Base-by-base conservation (phyloP, 2,888 invertebrate species). In the Aphidoletes aphidimyza region DNA sequence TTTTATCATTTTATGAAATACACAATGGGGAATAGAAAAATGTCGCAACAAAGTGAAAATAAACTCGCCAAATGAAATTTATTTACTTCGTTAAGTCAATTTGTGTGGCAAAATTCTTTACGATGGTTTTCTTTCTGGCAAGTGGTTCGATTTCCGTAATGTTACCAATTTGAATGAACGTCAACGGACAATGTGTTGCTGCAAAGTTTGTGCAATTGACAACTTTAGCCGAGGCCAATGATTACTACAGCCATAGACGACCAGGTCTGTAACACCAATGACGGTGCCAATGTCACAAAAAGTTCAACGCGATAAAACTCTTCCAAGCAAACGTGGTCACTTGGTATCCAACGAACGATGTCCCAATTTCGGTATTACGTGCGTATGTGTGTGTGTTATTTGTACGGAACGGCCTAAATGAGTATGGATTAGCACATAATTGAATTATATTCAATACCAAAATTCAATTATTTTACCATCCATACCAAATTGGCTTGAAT, bases 381-480 rank as follows among this genome's bases (percentile, higher is more conserved):
- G n/a, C n/a, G n/a, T n/a, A n/a, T n/a, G n/a, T n/a, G n/a, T n/a
- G n/a, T n/a, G n/a, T n/a, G n/a, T n/a, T n/a, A n/a, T n/a, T n/a
- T n/a, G n/a, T n/a, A n/a, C n/a, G n/a, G n/a, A n/a, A n/a, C n/a
- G n/a, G n/a, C n/a, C n/a, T 54, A 54, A 54, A 54, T 54, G 22
- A 54, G 2, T 54, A 14, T 54, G 54, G 54, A 54, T 54, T 54
- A 54, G 54, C 22, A 5, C 5, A 22, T 54, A 54, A 54, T 54
- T 54, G 54, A 54, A 54, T 54, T 54, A 54, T 54, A 54, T 54
- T 54, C 54, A 54, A 54, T 54, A 54, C 54, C 22, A 54, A 54
- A 54, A 54, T 54, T 22, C 54, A 54, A 54, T 54, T 54, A 54
- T 22, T 54, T 9, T 11, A 54, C 22, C 22, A 54, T 54, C 54